Conservation (phyloP, 2,888 invertebrate species). For the Marasmarcha lunaedactyla region DNA sequence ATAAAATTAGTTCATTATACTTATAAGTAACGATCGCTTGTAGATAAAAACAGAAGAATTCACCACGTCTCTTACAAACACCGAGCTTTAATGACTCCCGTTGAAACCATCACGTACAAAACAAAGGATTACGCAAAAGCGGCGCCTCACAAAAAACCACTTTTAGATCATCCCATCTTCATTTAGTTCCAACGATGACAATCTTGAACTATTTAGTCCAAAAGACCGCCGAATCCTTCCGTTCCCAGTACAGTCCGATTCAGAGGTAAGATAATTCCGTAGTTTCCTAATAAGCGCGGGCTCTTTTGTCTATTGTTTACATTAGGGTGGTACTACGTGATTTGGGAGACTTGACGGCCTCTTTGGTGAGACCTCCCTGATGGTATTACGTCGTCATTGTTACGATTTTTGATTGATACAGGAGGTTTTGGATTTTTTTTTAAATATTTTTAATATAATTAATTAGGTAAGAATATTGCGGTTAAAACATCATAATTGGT, state of each 20-base stretch:
- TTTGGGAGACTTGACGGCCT: constrained; percentile 60
- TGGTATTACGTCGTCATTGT: constrained; percentile 49
- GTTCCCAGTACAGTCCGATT: constrained; percentile 24
- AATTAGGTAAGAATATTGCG: too few relatives aligned
- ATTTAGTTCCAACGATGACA: constrained; percentile 20
- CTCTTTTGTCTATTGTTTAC: constrained; percentile 67
- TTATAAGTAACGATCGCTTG: too few relatives aligned
- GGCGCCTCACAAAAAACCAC: too few relatives aligned
- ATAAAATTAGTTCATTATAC: too few relatives aligned
- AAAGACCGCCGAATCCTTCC: constrained; percentile 29
- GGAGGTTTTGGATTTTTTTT: constrained; percentile 20
- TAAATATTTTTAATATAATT: neutral
- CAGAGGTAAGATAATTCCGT: constrained; percentile 31
- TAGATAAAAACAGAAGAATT: too few relatives aligned
- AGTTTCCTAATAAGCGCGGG: constrained; percentile 52
- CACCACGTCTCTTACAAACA: too few relatives aligned
- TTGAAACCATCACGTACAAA: too few relatives aligned
- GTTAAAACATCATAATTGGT: too few relatives aligned
- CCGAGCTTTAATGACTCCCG: too few relatives aligned
- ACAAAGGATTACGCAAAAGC: too few relatives aligned
- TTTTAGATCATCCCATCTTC: too few relatives aligned
- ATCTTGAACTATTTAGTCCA: constrained; percentile 46
- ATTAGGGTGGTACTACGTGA: constrained; percentile 60
- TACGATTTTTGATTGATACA: constrained; percentile 26
- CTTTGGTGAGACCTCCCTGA: constrained; percentile 62